Evolutionary conservation across 2,113 vertebrate species (phyloP), one percentile per base, ranked within the genome.

Genomic region (Petroica traversi): DNA sequence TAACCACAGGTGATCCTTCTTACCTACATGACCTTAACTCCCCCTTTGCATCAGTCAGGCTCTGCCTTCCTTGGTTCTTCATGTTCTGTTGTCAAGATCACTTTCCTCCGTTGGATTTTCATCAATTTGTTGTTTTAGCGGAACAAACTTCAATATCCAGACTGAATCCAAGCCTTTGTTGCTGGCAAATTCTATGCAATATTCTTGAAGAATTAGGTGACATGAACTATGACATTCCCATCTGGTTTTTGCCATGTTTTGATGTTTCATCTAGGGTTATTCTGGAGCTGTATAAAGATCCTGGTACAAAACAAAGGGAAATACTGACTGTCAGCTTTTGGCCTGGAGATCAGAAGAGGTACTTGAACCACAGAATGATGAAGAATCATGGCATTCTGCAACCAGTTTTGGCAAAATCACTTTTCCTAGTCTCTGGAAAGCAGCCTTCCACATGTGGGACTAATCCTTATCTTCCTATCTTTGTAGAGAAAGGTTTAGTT

Each of bases 301-400:
- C 38, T 0, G 0, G 76, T 93, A 62, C 59, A 81, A 95, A 96
- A 92, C 75, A 88, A 80, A 74, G 63, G 64, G 79, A 91, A 95
- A 83, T 86, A 63, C 0, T 86, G 67, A 94, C 34, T 90, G 72
- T 91, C 79, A 63, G 85, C 55, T 86, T 91, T 92, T 96, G 91
- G 83, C 84, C 85, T 71, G 79, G 72, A 93, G 83, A 96, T 96
- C 83, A 92, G 79, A 96, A 90, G 67, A 80, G 51, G n/a, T 74
- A n/a, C 78, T 83, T 90, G 78, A 93, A 90, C 82, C 79, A 67
- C 82, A 83, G 41, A 33, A 83, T 85, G 58, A 83, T 80, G 75
- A 94, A 94, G 67, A 94, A 73, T 75, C 79, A 58, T 51, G 54
- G 46, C 73, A 63, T 88, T 93, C 67, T 93, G 55, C 59, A 58